Percentiles rank a stretch among this genome's conserved stretches.
These are phyloP conservation scores for Hippoglossus stenolepis DNA, from an alignment of 2,113 vertebrate genomes.

Conservation along the genomic window DNA sequence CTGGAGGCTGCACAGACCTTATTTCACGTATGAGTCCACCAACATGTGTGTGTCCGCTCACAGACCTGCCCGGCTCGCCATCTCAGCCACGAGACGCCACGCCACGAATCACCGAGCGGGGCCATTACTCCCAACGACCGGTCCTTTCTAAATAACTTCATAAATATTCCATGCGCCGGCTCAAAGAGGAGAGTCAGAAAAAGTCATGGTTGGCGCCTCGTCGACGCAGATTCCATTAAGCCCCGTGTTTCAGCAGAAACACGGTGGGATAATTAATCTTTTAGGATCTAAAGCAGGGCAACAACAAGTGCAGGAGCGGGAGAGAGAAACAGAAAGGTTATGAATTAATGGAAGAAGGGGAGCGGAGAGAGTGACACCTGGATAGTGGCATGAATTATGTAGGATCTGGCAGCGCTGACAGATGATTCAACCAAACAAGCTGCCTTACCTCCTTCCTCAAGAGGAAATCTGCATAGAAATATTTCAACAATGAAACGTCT, in stretches of 20 bases:
- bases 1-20: neutral
- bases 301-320: conserved; percentile 24
- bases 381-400: conserved; percentile 64
- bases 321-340: conserved; percentile 39
- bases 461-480: conserved; percentile 38
- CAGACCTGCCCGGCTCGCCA: conserved; percentile 37
- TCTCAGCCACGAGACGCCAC: conserved; percentile 47
- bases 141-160: conserved; percentile 70
- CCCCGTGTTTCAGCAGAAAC: conserved; percentile 59
- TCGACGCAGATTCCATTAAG: conserved; percentile 74
- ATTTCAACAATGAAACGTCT: conserved; percentile 17
- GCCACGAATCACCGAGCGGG: conserved; percentile 69
- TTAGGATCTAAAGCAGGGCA: conserved; percentile 52
- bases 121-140: conserved; percentile 63
- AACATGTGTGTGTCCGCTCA: neutral
- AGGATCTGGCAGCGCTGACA: conserved; percentile 31
- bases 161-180: conserved; percentile 75
- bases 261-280: conserved; percentile 76
- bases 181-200: conserved; percentile 45
- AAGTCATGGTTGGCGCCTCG: conserved; percentile 43
- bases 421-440: conserved; percentile 40
- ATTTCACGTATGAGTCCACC: neutral
- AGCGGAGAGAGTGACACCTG: conserved; percentile 57
- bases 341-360: conserved; percentile 43
- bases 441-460: neutral